A percentile compares a stretch with the other conserved stretches of the same genome.
phyloP scores from a whole-genome alignment of 2,888 invertebrate genomes.

The Drosophila niveifrons region DNA sequence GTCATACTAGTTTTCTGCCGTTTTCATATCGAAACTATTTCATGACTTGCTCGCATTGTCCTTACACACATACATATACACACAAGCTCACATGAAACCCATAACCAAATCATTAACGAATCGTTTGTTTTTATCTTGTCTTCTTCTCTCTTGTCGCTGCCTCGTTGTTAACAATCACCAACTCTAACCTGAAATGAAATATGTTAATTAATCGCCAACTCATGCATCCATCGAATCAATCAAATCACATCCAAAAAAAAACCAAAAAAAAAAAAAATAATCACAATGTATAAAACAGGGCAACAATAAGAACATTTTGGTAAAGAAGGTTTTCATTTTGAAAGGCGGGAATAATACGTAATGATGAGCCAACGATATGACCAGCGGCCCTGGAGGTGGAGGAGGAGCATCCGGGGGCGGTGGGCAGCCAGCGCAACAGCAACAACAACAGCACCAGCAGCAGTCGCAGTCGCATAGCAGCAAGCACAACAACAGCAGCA shows the following conservation, averaged over 20 bases:
- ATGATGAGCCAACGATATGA: conserved; percentile 86
- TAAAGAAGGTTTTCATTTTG: conserved; percentile 86
- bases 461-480: conserved; percentile 44
- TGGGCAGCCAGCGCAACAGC: conserved; percentile 59
- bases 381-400: conserved; percentile 83
- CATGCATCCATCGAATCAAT: conserved; percentile 45
- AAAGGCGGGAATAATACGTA: conserved; percentile 86
- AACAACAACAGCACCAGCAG: conserved; percentile 57
- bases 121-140: conserved; percentile 78
- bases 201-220: conserved; percentile 41
- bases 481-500: conserved; percentile 47
- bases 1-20: too few species aligned
- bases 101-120: conserved; percentile 77
- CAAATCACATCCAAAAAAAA: conserved; percentile 36
- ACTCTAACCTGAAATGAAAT: conserved; percentile 41
- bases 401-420: conserved; percentile 69
- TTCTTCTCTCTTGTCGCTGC: conserved; percentile 74
- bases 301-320: conserved; percentile 86
- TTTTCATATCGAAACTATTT: not conserved
- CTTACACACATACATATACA: conserved; percentile 10
- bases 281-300: conserved; percentile 69
- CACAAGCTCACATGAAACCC: conserved; percentile 32
- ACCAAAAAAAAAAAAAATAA: conserved; percentile 29
- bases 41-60: conserved; percentile 18
- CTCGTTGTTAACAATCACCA: conserved; percentile 64